Evolutionary conservation across 2,888 invertebrate genomes (phyloP), one percentile per base, ranked within the genome.

Genomic region (Leptinotarsa juncta): DNA sequence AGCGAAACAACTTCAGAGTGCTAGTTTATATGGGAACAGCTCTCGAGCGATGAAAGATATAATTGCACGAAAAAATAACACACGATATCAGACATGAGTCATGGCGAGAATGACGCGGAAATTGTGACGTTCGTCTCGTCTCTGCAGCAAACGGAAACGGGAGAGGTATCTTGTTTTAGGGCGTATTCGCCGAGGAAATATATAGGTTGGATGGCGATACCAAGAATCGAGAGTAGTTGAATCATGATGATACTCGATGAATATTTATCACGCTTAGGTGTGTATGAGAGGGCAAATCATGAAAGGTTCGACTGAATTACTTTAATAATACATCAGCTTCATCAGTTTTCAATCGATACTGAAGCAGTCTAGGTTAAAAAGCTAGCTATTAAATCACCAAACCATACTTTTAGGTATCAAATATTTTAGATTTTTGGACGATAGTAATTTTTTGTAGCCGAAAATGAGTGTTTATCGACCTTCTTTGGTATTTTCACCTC

Each of bases 91-190:
- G 15, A 48, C 48, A 32, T 60, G 69, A 42, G 69, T 69, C 69
- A 69, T 42, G 42, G 42, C 50, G 5, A 68, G 67, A 50, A 67
- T 51, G 68, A 60, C 62, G 62, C 62, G 62, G 16, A 42, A 18
- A 53, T 49, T 69, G 57, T 32, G 57, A 57, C 18, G 69, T 51
- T 15, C 51, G 15, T 57, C 69, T 69, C 57, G 57, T 69, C 69
- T 7, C 55, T 69, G 18, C 5, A 16, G n/a, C 51, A 20, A 67
- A 57, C 72, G 72, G 72, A 72, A 72, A 67, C 57, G 57, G 67
- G 72, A 57, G 72, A 67, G 67, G 60, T 55, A 60, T 50, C n/a
- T 49, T 23, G 51, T 32, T 70, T 72, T 67, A 67, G 67, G 72
- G 72, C 72, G 72, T 66, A 69, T 69, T n/a, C 48, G 26, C 49